Base-by-base conservation (phyloP, 2,797 vertebrate genomes). In the Oreochromis mossambicus region DNA sequence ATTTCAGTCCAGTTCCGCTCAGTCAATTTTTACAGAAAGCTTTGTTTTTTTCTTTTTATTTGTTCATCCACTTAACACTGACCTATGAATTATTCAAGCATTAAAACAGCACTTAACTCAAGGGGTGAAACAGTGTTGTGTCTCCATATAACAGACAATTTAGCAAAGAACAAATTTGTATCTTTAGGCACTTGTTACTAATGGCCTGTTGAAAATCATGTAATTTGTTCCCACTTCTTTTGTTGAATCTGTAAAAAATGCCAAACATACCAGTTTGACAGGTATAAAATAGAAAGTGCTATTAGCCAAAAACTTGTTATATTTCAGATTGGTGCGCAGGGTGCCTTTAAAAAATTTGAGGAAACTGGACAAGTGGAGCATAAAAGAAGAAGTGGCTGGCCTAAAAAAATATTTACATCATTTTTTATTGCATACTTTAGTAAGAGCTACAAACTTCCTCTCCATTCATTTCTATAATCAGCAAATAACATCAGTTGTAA, bases 401-500 rank as follows among this genome's bases (percentile, higher is more conserved):
- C 41, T 68, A 68, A 41, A 46, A 68, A 10, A 26, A 43, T 10
- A 43, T 70, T 15, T 43, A 17, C 32, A 63, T n/a, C 10, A 63
- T 36, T 36, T 36, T 63, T 5, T 63, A 36, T 63, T 82, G 36
- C 75, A 51, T 55, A 4, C n/a, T 52, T 21, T 76, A 76, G 13
- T 38, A 58, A 50, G 12, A 7, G 32, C 36, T 11, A 4, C 36
- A 78, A 78, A 68, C 38, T 61, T 78, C 82, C 58, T 70, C 43
- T 76, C 51, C 34, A 21, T 54, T 61, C 11, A 24, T 43, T 48
- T 82, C 52, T 76, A 66, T 63, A 61, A 83, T 87, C 77, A 78
- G 15, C 80, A 80, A 61, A 66, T 84, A 77, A 55, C 29, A 83
- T 87, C 80, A 43, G 82, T 82, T 83, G 73, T 10, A 82, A 85